A percentile compares a stretch with the other conserved stretches of the same genome.
phyloP scores from a whole-genome alignment of 2,888 invertebrate genomes.

The Plutella xylostella region DNA sequence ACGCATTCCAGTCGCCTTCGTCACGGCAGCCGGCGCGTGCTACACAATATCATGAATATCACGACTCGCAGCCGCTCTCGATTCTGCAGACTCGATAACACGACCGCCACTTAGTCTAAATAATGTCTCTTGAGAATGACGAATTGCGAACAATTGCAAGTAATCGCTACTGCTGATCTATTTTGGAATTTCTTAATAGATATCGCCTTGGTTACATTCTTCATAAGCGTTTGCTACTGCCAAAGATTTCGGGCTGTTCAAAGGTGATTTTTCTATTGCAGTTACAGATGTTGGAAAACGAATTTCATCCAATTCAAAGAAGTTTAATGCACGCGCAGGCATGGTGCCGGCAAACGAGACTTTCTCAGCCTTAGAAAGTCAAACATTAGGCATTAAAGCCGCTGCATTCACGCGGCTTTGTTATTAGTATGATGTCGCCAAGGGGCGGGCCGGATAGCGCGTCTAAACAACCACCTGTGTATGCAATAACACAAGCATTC shows the following conservation, averaged over 20 bases:
- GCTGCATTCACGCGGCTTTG: slow-evolving; percentile 44
- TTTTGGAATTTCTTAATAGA: slow-evolving; percentile 39
- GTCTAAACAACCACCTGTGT: slow-evolving; percentile 46
- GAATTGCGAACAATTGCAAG: slow-evolving; percentile 28
- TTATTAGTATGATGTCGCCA: slow-evolving; percentile 40
- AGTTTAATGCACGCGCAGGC: too few relatives aligned
- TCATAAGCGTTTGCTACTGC: too few relatives aligned
- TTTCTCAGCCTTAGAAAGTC: slow-evolving; percentile 61
- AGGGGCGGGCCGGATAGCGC: slow-evolving; percentile 42
- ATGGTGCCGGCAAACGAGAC: slow-evolving; percentile 51
- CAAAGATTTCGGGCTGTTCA: too few relatives aligned
- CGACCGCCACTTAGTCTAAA: slow-evolving; percentile 32
- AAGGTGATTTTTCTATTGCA: too few relatives aligned
- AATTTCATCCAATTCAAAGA: neutral
- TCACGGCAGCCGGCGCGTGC: slow-evolving; percentile 51
- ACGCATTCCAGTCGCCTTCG: slow-evolving; percentile 61
- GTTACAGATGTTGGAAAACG: too few relatives aligned
- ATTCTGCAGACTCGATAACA: slow-evolving; percentile 33
- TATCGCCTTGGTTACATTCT: slow-evolving; percentile 40
- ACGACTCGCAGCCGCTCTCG: slow-evolving; percentile 33
- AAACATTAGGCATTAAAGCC: slow-evolving; percentile 44
- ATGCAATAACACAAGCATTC: slow-evolving; percentile 29
- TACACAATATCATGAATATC: slow-evolving; percentile 49
- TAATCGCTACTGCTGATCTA: slow-evolving; percentile 23
- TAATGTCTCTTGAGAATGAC: slow-evolving; percentile 39